A percentile compares a stretch with the other conserved stretches of the same genome.
Evolutionary conservation across 2,113 vertebrate genomes (phyloP).

Genomic region (Amazona vittata): DNA sequence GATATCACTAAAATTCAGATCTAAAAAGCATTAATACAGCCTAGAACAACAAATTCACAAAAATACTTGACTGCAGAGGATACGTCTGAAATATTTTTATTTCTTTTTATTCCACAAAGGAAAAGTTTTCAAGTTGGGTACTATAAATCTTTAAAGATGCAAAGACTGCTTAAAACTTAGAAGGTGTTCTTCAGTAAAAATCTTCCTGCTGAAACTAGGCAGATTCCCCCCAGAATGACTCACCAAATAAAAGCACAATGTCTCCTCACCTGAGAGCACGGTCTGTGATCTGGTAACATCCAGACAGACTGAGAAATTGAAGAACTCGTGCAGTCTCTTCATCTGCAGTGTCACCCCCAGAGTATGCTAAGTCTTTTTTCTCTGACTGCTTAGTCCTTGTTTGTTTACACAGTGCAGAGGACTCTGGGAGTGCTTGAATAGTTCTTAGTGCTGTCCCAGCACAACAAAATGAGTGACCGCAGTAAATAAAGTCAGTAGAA

Average conservation of each 20-base stretch:
- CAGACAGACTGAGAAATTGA: slow-evolving; percentile 94
- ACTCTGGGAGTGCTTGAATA: slow-evolving; percentile 78
- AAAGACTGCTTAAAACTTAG: neutral
- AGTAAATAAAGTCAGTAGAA: slow-evolving; percentile 80
- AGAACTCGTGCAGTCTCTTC: slow-evolving; percentile 83
- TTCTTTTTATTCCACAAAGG: neutral
- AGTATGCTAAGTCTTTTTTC: slow-evolving; percentile 73
- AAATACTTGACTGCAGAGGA: neutral
- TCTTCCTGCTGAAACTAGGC: neutral
- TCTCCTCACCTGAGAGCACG: slow-evolving; percentile 88
- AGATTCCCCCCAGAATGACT: neutral
- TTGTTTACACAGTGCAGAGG: slow-evolving; percentile 73
- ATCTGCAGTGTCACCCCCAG: slow-evolving; percentile 76
- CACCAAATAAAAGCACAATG: neutral
- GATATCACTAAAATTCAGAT: neutral
- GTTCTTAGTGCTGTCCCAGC: slow-evolving; percentile 84
- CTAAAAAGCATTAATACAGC: neutral
- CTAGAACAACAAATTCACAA: neutral
- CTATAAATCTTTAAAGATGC: neutral
- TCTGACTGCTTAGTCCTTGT: slow-evolving; percentile 85
- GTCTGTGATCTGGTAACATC: slow-evolving; percentile 96
- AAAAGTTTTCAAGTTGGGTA: neutral
- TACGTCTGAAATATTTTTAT: neutral
- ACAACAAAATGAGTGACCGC: slow-evolving; percentile 91
- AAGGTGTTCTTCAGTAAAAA: neutral